These are phyloP conservation scores for Morus bassanus DNA, from an alignment of 2,797 vertebrate species.

Conservation along the genomic window DNA sequence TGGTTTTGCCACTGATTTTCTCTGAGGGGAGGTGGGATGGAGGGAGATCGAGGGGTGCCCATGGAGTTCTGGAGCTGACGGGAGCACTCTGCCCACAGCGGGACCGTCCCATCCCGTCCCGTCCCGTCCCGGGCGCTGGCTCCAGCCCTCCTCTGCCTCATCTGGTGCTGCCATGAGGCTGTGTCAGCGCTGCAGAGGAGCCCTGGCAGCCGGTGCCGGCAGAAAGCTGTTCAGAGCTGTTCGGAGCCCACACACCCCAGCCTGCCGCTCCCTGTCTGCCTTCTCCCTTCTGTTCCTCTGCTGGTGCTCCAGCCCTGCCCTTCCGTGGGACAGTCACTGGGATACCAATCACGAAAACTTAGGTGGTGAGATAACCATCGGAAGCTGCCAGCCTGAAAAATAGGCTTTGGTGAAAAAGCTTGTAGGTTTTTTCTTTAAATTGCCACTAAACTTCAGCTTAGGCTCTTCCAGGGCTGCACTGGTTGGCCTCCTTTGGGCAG, in stretches of 20 bases:
- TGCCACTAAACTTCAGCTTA: neutral
- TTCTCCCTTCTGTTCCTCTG: neutral
- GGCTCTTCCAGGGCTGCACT: neutral
- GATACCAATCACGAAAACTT: neutral
- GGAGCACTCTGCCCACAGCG: rapidly evolving
- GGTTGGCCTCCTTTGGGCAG: neutral
- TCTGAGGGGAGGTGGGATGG: neutral
- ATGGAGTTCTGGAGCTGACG: rapidly evolving
- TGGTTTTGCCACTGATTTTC: neutral
- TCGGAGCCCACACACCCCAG: neutral
- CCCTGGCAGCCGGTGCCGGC: neutral
- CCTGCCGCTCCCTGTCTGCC: neutral
- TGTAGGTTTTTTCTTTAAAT: neutral
- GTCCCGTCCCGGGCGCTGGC: neutral
- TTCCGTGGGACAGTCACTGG: rapidly evolving
- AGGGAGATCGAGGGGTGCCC: rapidly evolving
- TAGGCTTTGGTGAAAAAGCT: neutral
- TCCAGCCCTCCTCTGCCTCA: neutral
- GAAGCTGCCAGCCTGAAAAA: neutral
- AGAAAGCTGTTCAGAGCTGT: neutral
- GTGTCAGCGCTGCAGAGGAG: neutral
- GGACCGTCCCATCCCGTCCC: neutral
- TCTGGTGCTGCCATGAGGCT: neutral
- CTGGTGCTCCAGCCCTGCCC: neutral
- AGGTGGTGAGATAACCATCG: neutral